These are phyloP conservation scores for Pedicia rivosa DNA, from an alignment of 2,888 invertebrate species.

Conservation along the genomic window DNA sequence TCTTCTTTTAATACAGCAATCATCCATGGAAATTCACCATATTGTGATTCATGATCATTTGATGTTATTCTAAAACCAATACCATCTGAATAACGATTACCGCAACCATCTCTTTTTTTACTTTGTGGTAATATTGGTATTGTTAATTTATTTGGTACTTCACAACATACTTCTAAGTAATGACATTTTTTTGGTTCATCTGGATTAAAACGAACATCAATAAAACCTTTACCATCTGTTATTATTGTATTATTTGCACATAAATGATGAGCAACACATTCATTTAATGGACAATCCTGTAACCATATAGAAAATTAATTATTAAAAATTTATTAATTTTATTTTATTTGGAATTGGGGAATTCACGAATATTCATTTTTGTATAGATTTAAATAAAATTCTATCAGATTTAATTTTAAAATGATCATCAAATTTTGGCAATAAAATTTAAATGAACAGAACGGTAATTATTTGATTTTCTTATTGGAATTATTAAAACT, in stretches of 20 bases:
- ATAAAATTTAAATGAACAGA: too few species aligned
- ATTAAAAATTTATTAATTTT: too few species aligned
- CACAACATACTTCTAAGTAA: conserved; percentile 22
- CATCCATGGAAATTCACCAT: conserved; percentile 35
- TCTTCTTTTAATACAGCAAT: conserved; percentile 30
- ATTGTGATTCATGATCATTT: conserved; percentile 44
- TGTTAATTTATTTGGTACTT: conserved; percentile 16
- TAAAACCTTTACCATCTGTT: conserved; percentile 51
- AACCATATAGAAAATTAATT: too few species aligned
- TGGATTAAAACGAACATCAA: conserved; percentile 53
- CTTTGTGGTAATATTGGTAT: conserved; percentile 22
- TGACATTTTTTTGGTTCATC: conserved; percentile 10
- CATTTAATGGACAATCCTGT: conserved; percentile 30
- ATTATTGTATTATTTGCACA: conserved; percentile 51
- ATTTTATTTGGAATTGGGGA: too few species aligned
- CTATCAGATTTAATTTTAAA: too few species aligned
- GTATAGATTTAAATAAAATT: too few species aligned
- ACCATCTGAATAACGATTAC: conserved; percentile 54
- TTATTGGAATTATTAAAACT: too few species aligned
- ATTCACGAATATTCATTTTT: too few species aligned
- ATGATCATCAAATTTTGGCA: too few species aligned
- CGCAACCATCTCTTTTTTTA: conserved; percentile 37
- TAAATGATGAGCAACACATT: conserved; percentile 63
- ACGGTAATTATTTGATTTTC: too few species aligned
- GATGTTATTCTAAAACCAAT: conserved; percentile 54